Evolutionary conservation across 2,797 vertebrate genomes (phyloP), one percentile per base, ranked within the genome.

Genomic region (Chrysocyon brachyurus): DNA sequence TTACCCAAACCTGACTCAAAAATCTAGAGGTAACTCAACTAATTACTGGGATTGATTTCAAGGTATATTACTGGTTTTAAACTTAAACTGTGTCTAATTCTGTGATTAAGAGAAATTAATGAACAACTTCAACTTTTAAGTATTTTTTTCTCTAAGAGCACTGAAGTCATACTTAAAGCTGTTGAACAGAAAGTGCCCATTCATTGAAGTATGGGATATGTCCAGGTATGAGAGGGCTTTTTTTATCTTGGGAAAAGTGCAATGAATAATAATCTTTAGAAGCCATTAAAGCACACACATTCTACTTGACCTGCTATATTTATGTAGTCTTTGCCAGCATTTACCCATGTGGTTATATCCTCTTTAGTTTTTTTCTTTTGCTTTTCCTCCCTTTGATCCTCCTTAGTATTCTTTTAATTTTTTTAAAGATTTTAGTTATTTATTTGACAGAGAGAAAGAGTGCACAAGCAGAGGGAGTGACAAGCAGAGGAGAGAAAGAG

Each of bases 81-180:
- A 87, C 17, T 93, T 85, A 96, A 95, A 90, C 46, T 77, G 5
- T 90, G 26, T 92, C 70, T 90, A 91, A 92, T 82, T 92, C 72
- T 77, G 31, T 91, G 75, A 84, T 95, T 79, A 96, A 96, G 87
- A 91, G 22, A 98, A 91, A 93, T 97, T 96, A 97, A 96, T 90
- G 87, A 95, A 87, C 61, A 96, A 66, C 59, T 24, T 70, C 17
- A 94, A n/a, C 14, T 91, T 89, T 97, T 89, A 89, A 88, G 89
- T 92, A 82, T 17, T 54, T 90, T 87, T 77, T 78, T 21, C 56
- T 59, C 36, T 96, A 92, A 96, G 86, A 91, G n/a, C 49, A 81
- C 57, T 96, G 49, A 90, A 93, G 31, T 94, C 75, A 77, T 81
- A 84, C 88, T 93, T 97, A 86, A 89, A 97, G 36, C 56, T 96